These are phyloP conservation scores for Sphaerodactylus townsendi DNA, from an alignment of 2,113 vertebrate species.

Conservation along the genomic window DNA sequence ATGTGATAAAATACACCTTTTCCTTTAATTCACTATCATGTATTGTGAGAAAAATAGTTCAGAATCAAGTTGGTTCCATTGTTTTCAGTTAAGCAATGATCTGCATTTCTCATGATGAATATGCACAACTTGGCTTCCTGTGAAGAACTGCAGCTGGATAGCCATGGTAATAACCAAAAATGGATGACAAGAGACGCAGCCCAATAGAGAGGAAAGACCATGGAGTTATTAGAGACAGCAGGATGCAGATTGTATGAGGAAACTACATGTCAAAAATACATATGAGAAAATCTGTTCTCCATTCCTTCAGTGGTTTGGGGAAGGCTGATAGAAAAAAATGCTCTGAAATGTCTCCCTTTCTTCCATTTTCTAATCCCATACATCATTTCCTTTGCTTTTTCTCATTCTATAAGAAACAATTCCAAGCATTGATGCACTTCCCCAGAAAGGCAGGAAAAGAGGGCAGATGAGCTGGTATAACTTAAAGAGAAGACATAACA, in stretches of 20 bases:
- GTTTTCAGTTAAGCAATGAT: background rate
- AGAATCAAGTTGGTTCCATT: background rate
- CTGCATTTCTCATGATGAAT: background rate
- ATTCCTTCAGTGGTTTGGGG: background rate
- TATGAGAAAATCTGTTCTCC: constrained; percentile 21
- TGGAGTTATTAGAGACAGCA: constrained; percentile 14
- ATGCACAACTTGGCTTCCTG: background rate
- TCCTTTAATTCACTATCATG: background rate
- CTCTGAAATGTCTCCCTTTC: background rate
- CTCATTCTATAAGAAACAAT: background rate
- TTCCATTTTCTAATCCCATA: background rate
- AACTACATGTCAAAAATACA: constrained; percentile 7
- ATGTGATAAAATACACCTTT: background rate
- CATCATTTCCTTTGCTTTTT: background rate
- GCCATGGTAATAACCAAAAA: constrained; percentile 6
- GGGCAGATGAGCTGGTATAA: background rate
- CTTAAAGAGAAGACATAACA: background rate
- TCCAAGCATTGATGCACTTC: background rate
- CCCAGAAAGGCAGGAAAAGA: background rate
- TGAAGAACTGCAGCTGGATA: constrained; percentile 17
- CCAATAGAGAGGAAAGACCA: constrained; percentile 11
- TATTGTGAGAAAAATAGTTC: background rate
- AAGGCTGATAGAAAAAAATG: background rate
- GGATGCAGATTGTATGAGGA: constrained; percentile 6
- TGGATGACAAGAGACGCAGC: background rate